Evolutionary conservation across 2,797 vertebrate genomes (phyloP).

Genomic region (Mergus octosetaceus): DNA sequence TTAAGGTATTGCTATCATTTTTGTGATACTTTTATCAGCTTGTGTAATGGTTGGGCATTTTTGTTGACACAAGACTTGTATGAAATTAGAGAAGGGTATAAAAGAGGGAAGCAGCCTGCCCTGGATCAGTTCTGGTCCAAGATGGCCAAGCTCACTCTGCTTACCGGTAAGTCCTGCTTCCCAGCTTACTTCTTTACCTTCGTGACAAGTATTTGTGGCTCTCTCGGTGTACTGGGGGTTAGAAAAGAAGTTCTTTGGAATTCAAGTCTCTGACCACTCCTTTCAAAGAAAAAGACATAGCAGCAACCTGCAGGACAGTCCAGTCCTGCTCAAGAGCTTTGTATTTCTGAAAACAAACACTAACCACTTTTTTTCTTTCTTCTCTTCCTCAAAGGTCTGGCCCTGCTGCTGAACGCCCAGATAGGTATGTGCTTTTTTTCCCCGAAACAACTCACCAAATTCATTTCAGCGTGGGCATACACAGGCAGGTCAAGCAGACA

Average conservation of each 20-base stretch:
- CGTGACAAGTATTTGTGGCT: not conserved
- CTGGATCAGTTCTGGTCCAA: not conserved
- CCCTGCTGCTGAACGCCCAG: constrained; percentile 74
- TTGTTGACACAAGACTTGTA: not conserved
- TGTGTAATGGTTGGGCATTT: not conserved
- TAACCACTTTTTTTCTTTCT: not conserved
- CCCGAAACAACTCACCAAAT: not conserved
- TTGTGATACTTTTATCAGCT: not conserved
- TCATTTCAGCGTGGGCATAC: not conserved
- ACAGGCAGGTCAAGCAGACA: not conserved
- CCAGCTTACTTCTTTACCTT: not conserved
- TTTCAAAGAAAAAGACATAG: rapidly evolving
- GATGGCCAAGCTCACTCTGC: constrained; percentile 66
- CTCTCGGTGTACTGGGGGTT: not conserved
- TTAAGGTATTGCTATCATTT: not conserved
- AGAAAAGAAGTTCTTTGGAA: not conserved
- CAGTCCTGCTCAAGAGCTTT: not conserved
- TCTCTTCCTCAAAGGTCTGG: constrained; percentile 57
- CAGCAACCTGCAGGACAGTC: not conserved
- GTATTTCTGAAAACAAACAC: not conserved
- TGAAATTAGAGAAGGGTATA: not conserved
- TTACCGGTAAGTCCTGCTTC: constrained; percentile 41
- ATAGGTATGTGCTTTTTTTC: constrained; percentile 66
- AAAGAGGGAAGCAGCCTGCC: not conserved
- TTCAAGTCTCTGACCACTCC: no score